A percentile compares a stretch with the other conserved stretches of the same genome.
Evolutionary conservation across 2,797 vertebrate genomes (phyloP).

Genomic region (Myotis vivesi): DNA sequence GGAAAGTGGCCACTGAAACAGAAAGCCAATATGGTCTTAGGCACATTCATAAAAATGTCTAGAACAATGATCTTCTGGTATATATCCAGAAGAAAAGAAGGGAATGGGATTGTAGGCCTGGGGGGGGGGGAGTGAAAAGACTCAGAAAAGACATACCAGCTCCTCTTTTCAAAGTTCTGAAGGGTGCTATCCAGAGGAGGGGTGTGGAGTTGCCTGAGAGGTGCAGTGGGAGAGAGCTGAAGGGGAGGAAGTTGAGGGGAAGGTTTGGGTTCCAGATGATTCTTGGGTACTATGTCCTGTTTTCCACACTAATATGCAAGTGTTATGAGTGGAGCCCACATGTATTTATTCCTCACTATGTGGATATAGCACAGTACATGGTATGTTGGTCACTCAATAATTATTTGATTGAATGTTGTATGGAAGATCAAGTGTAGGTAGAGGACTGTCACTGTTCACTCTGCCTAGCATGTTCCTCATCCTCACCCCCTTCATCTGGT

Average conservation of each 20-base stretch:
- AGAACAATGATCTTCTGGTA: not conserved
- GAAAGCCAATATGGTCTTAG: not conserved
- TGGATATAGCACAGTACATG: not conserved
- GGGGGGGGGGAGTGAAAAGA: not conserved
- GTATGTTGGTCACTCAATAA: not conserved
- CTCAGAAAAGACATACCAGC: not conserved
- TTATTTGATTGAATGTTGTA: not conserved
- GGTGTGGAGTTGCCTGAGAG: not conserved
- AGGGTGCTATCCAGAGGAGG: not conserved
- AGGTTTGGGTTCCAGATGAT: not conserved
- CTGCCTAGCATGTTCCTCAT: not conserved
- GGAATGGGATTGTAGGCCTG: not conserved
- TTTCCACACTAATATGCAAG: not conserved
- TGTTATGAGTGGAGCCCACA: not conserved
- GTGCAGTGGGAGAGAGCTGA: not conserved
- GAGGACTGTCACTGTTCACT: not conserved
- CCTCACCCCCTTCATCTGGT: not conserved
- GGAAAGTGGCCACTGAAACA: not conserved
- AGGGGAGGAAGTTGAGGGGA: not conserved
- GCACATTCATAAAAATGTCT: not conserved
- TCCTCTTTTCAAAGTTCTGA: slow-evolving; percentile 8
- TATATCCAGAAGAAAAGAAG: not conserved
- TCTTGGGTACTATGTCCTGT: not conserved
- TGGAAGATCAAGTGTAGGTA: not conserved
- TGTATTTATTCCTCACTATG: not conserved